A percentile compares a stretch with the other conserved stretches of the same genome.
phyloP scores from a whole-genome alignment of 64 coral and sea anemone species.

The Pocillopora verrucosa region DNA sequence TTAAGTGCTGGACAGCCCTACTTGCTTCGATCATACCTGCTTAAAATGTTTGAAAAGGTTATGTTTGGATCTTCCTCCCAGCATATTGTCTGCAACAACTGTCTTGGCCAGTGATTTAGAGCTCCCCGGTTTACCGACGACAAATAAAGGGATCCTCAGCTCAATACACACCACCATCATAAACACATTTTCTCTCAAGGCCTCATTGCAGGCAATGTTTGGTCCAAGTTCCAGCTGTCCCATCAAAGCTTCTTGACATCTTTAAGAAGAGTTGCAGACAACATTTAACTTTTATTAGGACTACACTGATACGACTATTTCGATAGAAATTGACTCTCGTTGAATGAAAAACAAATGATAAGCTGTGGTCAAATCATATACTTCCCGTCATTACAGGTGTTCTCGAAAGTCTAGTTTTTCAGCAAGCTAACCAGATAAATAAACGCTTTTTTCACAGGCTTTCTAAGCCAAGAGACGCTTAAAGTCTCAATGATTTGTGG shows the following conservation, averaged over 20 bases:
- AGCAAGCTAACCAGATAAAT: too few relatives aligned
- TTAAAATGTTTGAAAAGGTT: conserved; percentile 74
- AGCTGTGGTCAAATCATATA: too few relatives aligned
- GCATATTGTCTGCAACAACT: conserved; percentile 86
- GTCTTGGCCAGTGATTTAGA: conserved; percentile 86
- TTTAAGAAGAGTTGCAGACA: background rate
- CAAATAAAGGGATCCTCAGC: conserved; percentile 76
- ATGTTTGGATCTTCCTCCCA: conserved; percentile 57
- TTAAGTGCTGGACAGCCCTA: background rate
- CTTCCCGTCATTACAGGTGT: too few relatives aligned
- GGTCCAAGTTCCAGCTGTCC: conserved; percentile 66
- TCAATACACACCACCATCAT: conserved; percentile 85
- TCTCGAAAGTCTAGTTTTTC: too few relatives aligned
- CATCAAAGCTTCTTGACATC: conserved; percentile 80
- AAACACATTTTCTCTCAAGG: conserved; percentile 80
- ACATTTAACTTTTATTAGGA: too few relatives aligned
- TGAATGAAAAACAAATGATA: too few relatives aligned
- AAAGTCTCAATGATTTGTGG: too few relatives aligned
- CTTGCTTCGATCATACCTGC: conserved; percentile 28
- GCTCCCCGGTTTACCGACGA: conserved; percentile 79
- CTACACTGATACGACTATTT: too few relatives aligned
- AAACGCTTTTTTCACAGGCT: too few relatives aligned
- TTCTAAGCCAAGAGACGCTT: too few relatives aligned
- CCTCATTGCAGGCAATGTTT: conserved; percentile 84
- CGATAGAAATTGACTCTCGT: too few relatives aligned